Evolutionary conservation across 2,888 invertebrate genomes (phyloP), one percentile per base, ranked within the genome.

Genomic region (Nemapogon koenigi): DNA sequence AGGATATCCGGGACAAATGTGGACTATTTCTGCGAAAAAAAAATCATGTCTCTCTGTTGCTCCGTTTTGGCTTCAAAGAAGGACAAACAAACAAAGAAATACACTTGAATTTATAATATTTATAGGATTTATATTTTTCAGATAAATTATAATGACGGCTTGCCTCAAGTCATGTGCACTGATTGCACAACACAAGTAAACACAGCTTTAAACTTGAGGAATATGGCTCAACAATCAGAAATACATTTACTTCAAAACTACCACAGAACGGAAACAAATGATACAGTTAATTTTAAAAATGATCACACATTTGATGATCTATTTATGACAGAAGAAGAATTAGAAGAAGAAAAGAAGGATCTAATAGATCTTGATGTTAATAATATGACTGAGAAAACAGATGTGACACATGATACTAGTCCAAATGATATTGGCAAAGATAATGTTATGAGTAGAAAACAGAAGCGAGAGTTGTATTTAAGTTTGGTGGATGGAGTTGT

Each of bases 401-500:
- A 35, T 40, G 6, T 11, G n/a, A 3, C 25, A 26, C 14, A 26
- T 16, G 26, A 31, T n/a, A 15, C 3, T 31, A 16, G 11, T 26
- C 4, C 14, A 19, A 7, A 22, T 3, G 3, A 19, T 35, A 14
- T 31, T 31, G 25, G n/a, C 10, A 13, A 19, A 10, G n/a, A 15
- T 32, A 16, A 17, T 42, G 41, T 22, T 33, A 28, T 28, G 16
- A 35, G 40, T 6, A 28, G 37, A 10, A 48, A 46, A 25, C 46
- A 46, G 41, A 51, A 41, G 42, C 43, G 42, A 28, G 44, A 46
- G 2, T 42, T 46, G 35, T 55, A 53, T 43, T 39, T 57, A 38
- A 42, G 44, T 17, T 37, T 57, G 25, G 52, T 57, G 0, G 55
- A 57, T 4, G 57, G 55, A 0, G 37, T 19, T 8, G 43, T 52